phyloP scores from a whole-genome alignment of 2,113 vertebrate species.

The Dissostichus mawsoni region DNA sequence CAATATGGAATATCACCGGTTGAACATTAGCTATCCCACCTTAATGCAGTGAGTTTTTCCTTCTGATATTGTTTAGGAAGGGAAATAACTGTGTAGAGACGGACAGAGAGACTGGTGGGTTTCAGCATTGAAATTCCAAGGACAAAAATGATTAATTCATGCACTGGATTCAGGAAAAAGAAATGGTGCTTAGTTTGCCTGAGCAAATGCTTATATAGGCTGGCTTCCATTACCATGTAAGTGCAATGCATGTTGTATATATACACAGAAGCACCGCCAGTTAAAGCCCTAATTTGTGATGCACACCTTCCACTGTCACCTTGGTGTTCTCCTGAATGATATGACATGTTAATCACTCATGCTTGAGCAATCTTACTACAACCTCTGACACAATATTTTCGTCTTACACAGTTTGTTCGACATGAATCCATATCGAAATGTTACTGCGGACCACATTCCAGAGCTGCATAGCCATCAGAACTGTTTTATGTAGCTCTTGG shows the following conservation, averaged over 20 bases:
- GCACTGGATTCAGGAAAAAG: slow-evolving; percentile 12
- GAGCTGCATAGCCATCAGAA: too few relatives aligned
- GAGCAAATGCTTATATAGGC: slow-evolving; percentile 20
- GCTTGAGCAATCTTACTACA: background rate
- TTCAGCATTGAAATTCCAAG: slow-evolving; percentile 37
- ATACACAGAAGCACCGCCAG: background rate
- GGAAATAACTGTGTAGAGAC: background rate
- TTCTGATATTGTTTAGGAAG: slow-evolving; percentile 16
- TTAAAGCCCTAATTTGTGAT: slow-evolving; percentile 30
- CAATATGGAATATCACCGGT: background rate
- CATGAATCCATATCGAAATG: too few relatives aligned
- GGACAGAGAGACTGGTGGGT: slow-evolving; percentile 1
- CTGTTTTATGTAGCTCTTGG: background rate
- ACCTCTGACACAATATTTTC: background rate
- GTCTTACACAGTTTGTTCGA: too few relatives aligned
- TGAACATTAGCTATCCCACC: background rate
- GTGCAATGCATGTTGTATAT: background rate
- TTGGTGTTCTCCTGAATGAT: slow-evolving; percentile 9
- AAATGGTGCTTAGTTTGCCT: slow-evolving; percentile 24
- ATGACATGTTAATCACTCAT: background rate
- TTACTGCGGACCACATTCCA: background rate
- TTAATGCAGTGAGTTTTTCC: slow-evolving; percentile 27
- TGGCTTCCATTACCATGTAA: background rate
- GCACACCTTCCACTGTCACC: slow-evolving; percentile 26
- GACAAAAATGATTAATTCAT: slow-evolving; percentile 56